Evolutionary conservation across 1,140 invertebrate species (phyloP), one percentile per base, ranked within the genome.

Genomic region (Zaprionus capensis): DNA sequence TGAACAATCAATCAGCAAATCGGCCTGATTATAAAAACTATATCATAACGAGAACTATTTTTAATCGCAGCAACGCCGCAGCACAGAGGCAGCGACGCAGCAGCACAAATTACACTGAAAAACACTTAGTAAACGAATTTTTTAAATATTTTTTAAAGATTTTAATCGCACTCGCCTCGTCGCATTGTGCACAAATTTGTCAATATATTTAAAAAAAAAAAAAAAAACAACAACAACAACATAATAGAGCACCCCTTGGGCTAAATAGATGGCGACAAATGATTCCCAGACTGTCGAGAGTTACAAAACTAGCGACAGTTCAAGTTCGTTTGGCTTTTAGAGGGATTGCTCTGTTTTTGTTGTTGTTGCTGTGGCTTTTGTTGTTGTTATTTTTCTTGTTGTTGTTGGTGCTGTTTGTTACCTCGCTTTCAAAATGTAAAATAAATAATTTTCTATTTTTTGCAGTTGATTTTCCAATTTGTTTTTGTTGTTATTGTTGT

Each of bases 1-100:
- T 73, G 68, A 71, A 56, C 67, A 84, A 88, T 88, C 84, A 90
- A 88, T 88, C 84, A 88, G 63, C 84, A 71, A 76, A 81, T 77
- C 75, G 75, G 49, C 5, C 75, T 46, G 49, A n/a, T 68, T 77
- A 59, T 51, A 53, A 70, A 66, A 66, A 77, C 59, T 69, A 74
- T 67, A 87, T 49, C 63, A 61, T 64, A 49, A 53, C 36, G 41
- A 59, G 51, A 81, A 84, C 73, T 84, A 88, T 87, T 84, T 84
- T 78, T 81, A 80, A 77, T 74, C 20, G 44, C 15, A 28, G 22
- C 41, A 24, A 34, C 9, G 53, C 36, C 55, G 22, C 34, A 34
- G 41, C 57, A 28, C n/a, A 17, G 41, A 6, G 15, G 38, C 38
- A 41, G 15, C 38, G 15, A 15, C 5, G 26, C 11, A 5, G 59